Evolutionary conservation across 2,888 invertebrate species (phyloP).

Genomic region (Dascillus cervinus): DNA sequence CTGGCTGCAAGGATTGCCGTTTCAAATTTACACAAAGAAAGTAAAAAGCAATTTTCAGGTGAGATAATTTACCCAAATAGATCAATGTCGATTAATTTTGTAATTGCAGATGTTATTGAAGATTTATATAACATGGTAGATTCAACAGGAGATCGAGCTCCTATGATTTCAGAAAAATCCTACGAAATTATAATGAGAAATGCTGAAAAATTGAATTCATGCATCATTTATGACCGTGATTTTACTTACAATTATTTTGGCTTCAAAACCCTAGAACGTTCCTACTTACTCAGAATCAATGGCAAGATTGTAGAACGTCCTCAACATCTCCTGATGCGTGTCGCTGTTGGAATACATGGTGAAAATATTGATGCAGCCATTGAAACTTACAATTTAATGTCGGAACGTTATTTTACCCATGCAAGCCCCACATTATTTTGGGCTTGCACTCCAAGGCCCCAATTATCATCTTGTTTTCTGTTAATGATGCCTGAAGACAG

Average conservation of each 20-base stretch:
- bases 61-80: no score
- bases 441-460: constrained; percentile 85
- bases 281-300: constrained; percentile 87
- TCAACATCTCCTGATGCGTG: constrained; percentile 98
- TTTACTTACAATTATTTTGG: constrained; percentile 98
- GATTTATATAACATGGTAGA: constrained; percentile 77
- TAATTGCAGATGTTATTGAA: constrained; percentile 75
- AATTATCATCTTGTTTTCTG: constrained; percentile 92
- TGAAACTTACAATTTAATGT: constrained; percentile 91
- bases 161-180: constrained; percentile 82
- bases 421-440: constrained; percentile 97
- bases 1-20: constrained; percentile 88
- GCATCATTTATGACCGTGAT: constrained; percentile 95
- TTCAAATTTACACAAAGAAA: constrained; percentile 97
- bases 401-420: constrained; percentile 95
- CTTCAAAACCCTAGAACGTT: constrained; percentile 96
- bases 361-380: constrained; percentile 88
- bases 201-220: constrained; percentile 85
- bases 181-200: constrained; percentile 76
- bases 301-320: constrained; percentile 93
- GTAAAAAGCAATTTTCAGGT: constrained; percentile 89
- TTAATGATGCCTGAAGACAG: constrained; percentile 92
- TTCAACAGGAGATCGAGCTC: constrained; percentile 60
- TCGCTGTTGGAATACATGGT: constrained; percentile 92
- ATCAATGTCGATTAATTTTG: constrained; percentile 71